These are phyloP conservation scores for Symphodus melops DNA, from an alignment of 2,113 vertebrate genomes.

Conservation along the genomic window DNA sequence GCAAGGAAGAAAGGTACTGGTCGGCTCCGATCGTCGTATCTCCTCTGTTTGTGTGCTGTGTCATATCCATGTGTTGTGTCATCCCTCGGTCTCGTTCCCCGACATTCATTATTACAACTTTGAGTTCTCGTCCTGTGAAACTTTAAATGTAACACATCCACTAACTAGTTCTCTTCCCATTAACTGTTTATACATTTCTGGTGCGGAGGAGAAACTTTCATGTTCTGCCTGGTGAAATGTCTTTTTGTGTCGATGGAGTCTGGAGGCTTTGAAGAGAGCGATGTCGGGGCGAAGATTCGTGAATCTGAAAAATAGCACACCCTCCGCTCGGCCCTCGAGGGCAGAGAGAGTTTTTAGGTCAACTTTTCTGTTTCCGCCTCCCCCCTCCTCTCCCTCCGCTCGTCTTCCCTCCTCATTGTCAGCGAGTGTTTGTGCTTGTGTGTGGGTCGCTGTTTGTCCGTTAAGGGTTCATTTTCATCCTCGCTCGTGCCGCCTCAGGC, in stretches of 20 bases:
- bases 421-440: slow-evolving; percentile 28
- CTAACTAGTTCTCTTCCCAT: neutral
- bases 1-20: slow-evolving; percentile 96
- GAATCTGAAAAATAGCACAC: slow-evolving; percentile 12
- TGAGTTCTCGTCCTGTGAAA: neutral
- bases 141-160: neutral
- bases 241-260: neutral
- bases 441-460: neutral
- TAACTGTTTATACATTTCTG: too few species aligned
- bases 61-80: slow-evolving; percentile 7
- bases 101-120: neutral
- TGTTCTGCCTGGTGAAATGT: neutral
- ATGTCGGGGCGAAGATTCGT: neutral
- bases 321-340: slow-evolving; percentile 27
- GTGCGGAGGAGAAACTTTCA: neutral
- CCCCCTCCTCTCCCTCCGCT: neutral
- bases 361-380: slow-evolving; percentile 40
- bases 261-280: neutral
- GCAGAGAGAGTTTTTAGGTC: slow-evolving; percentile 46
- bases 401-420: slow-evolving; percentile 30
- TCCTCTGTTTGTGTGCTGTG: slow-evolving; percentile 11
- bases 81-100: neutral
- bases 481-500: neutral
- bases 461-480: neutral
- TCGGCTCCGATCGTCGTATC: slow-evolving; percentile 42